These are phyloP conservation scores for Achroia grisella DNA, from an alignment of 1,140 invertebrate species.

Conservation along the genomic window DNA sequence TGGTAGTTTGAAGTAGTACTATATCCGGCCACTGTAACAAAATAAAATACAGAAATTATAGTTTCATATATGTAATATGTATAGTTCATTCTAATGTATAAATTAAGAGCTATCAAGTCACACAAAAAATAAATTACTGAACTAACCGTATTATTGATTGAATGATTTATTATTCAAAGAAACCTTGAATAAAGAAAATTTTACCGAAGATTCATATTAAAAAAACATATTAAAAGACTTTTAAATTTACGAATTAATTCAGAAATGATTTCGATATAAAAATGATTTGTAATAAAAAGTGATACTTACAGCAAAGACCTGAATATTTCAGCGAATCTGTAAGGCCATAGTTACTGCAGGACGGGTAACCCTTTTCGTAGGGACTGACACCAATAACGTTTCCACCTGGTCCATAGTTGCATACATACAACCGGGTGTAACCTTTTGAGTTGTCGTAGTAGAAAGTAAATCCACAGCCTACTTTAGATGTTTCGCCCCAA, in stretches of 20 bases:
- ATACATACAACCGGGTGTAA: conserved; percentile 88
- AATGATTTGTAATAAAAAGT: conserved; percentile 2
- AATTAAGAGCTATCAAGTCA: no score
- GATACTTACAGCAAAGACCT: conserved; percentile 84
- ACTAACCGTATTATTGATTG: no score
- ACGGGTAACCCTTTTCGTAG: conserved; percentile 82
- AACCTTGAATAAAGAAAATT: no score
- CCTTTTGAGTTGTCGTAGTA: conserved; percentile 81
- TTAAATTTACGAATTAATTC: no score
- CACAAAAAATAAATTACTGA: no score
- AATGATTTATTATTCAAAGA: no score
- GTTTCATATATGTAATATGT: no score
- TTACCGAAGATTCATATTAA: no score
- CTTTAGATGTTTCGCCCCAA: conserved; percentile 84
- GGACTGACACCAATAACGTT: conserved; percentile 84
- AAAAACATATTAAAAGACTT: no score
- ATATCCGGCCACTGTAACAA: conserved; percentile 48
- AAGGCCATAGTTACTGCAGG: conserved; percentile 81
- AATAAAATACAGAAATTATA: no score
- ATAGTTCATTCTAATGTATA: no score
- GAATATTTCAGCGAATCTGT: conserved; percentile 81
- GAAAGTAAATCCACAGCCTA: conserved; percentile 88
- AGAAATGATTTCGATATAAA: no score
- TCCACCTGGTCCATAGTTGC: conserved; percentile 89
- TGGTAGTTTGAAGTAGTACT: conserved; percentile 33